phyloP scores from a whole-genome alignment of 2,888 invertebrate genomes.

The Cataglyphis cursor region DNA sequence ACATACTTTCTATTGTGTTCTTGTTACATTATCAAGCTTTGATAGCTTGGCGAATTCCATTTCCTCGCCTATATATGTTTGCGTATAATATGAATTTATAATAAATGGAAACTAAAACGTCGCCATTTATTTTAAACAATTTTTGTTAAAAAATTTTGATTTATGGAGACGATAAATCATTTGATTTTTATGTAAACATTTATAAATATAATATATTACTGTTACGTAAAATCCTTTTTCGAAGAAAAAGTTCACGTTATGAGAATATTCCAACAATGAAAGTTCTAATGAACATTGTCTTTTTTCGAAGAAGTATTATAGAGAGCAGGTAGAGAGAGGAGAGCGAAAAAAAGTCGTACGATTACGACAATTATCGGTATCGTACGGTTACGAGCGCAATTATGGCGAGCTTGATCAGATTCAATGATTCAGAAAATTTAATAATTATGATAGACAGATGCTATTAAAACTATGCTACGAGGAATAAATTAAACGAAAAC shows the following conservation, averaged over 20 bases:
- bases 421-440: slow-evolving; percentile 51
- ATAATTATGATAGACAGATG: slow-evolving; percentile 4
- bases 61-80: neutral
- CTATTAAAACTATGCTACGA: neutral
- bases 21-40: neutral
- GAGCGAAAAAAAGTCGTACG: slow-evolving; percentile 3
- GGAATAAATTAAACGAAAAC: neutral
- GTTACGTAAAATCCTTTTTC: slow-evolving; percentile 9
- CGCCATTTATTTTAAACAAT: neutral
- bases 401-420: slow-evolving; percentile 44
- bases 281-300: slow-evolving; percentile 65
- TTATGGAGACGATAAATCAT: neutral
- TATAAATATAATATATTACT: neutral
- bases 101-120: slow-evolving; percentile 19
- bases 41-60: slow-evolving; percentile 7
- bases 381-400: slow-evolving; percentile 54
- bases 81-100: neutral
- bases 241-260: slow-evolving; percentile 30
- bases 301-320: neutral
- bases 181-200: neutral
- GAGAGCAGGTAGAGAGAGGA: slow-evolving; percentile 3
- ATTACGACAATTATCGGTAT: slow-evolving; percentile 47
- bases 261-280: slow-evolving; percentile 14
- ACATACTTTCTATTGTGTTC: neutral
- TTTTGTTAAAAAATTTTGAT: neutral